Conservation (phyloP, 2,113 vertebrate species). For the Amphiprion percula region DNA sequence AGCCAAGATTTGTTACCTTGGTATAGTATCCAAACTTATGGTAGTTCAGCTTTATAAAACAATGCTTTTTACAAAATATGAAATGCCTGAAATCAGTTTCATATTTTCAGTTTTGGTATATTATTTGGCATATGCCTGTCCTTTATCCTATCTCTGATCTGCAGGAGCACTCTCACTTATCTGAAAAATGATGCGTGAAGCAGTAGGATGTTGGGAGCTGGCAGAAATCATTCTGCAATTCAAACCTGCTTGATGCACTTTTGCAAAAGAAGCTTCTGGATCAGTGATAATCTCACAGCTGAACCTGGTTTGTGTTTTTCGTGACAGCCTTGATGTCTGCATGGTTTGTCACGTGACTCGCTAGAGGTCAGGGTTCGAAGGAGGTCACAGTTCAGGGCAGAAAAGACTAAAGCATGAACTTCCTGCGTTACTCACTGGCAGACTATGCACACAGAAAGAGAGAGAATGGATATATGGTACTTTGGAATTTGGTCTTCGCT, state of each 20-base stretch:
- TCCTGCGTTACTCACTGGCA: slow-evolving; percentile 70
- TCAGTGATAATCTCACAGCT: slow-evolving; percentile 62
- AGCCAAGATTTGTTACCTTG: no score
- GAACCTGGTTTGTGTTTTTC: slow-evolving; percentile 78
- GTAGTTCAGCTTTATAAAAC: no score
- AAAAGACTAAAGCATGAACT: slow-evolving; percentile 68
- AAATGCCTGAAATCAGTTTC: no score
- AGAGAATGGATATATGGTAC: slow-evolving; percentile 52
- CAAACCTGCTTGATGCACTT: slow-evolving; percentile 40
- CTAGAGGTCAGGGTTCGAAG: slow-evolving; percentile 61
- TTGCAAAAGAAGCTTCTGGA: slow-evolving; percentile 50
- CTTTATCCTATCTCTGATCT: slow-evolving; percentile 44
- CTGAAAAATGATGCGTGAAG: slow-evolving; percentile 38
- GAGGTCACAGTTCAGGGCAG: slow-evolving; percentile 68
- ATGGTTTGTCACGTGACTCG: slow-evolving; percentile 58
- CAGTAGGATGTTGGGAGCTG: slow-evolving; percentile 11
- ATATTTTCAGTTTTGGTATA: not conserved
- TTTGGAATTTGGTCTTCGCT: slow-evolving; percentile 61
- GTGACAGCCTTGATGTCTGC: slow-evolving; percentile 68
- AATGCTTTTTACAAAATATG: no score
- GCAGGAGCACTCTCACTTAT: slow-evolving; percentile 5
- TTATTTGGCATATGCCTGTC: not conserved
- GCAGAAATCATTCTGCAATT: slow-evolving; percentile 48
- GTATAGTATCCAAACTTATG: no score
- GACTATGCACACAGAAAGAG: slow-evolving; percentile 36